Conservation (phyloP, 1,140 invertebrate species). For the Polypedilum pembai region DNA sequence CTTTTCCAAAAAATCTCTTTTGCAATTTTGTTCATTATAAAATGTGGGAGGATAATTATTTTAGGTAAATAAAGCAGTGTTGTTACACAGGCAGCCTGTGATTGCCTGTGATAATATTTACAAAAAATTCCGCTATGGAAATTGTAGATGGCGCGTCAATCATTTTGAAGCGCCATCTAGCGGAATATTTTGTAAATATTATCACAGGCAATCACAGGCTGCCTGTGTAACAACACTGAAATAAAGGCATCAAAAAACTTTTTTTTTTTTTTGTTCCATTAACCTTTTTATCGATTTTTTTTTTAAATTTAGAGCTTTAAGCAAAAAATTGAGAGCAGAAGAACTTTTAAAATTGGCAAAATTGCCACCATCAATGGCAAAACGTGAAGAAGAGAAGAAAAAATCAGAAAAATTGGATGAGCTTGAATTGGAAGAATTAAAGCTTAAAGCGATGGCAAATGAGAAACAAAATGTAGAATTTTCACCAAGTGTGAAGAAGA, state of each 20-base stretch:
- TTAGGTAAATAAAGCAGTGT: conserved; percentile 33
- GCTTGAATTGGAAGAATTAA: background rate
- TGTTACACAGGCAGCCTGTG: no score
- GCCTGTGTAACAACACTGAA: no score
- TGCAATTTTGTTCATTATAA: conserved; percentile 29
- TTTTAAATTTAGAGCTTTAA: background rate
- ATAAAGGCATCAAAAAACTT: no score
- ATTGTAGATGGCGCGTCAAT: no score
- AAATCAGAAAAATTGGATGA: background rate
- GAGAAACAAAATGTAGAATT: background rate
- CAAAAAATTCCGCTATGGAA: no score
- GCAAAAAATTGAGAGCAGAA: conserved; percentile 30
- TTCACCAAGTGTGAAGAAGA: background rate
- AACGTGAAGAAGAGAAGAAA: conserved; percentile 34
- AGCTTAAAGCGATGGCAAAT: background rate
- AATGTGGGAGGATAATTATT: conserved; percentile 30
- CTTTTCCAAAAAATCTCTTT: conserved; percentile 29
- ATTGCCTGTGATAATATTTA: no score
- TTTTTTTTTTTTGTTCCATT: conserved; percentile 35
- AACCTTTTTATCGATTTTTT: conserved; percentile 35
- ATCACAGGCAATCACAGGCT: no score
- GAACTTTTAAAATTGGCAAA: conserved; percentile 29
- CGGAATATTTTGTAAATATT: no score
- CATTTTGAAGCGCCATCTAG: no score
- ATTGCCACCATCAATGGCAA: conserved; percentile 35